Percentiles rank a stretch among this genome's conserved stretches.
Evolutionary conservation across 2,888 invertebrate species (phyloP).

Genomic region (Lutraria lutraria): DNA sequence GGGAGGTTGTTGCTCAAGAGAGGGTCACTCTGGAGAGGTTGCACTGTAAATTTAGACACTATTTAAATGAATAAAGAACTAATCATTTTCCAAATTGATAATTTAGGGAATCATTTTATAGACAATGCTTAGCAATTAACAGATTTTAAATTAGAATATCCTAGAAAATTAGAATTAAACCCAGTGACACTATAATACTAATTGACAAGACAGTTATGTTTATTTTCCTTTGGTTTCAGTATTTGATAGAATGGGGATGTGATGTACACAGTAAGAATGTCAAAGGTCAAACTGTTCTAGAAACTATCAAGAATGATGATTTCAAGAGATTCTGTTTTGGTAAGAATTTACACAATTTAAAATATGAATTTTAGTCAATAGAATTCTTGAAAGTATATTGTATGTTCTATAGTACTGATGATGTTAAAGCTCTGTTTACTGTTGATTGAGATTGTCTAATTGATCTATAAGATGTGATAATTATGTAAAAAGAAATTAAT

Average conservation of each 20-base stretch:
- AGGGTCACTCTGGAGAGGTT: too few relatives aligned
- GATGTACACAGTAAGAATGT: slow-evolving; percentile 83
- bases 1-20: too few relatives aligned
- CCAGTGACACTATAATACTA: not conserved
- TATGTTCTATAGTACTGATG: not conserved
- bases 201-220: not conserved
- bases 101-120: not conserved
- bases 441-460: not conserved
- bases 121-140: not conserved
- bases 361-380: not conserved
- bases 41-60: too few relatives aligned
- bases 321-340: slow-evolving; percentile 81
- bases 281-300: slow-evolving; percentile 81
- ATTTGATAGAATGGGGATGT: slow-evolving; percentile 86
- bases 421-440: not conserved
- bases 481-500: too few relatives aligned
- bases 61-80: too few relatives aligned
- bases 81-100: not conserved
- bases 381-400: not conserved
- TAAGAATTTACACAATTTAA: slow-evolving; percentile 54
- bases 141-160: not conserved
- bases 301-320: slow-evolving; percentile 84
- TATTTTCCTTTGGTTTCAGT: slow-evolving; percentile 72
- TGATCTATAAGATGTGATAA: too few relatives aligned
- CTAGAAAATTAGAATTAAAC: too few relatives aligned